phyloP scores from a whole-genome alignment of 1,140 invertebrate genomes.

The Telenomus remus region DNA sequence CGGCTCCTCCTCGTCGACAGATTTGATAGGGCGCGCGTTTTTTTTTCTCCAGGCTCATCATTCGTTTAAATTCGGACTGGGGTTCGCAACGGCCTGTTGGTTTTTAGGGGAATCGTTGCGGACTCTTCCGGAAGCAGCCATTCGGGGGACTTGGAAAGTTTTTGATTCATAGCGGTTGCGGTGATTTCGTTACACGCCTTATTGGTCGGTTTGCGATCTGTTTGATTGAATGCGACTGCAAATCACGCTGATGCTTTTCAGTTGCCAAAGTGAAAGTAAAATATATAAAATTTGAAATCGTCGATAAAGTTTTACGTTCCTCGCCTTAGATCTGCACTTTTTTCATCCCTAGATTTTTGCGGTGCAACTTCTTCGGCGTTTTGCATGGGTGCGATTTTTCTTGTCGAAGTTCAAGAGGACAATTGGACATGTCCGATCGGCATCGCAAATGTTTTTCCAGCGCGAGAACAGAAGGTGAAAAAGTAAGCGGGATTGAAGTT shows the following conservation, averaged over 20 bases:
- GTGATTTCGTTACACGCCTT: slow-evolving; percentile 26
- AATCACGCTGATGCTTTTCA: neutral
- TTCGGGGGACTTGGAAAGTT: slow-evolving; percentile 19
- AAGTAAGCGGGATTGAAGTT: slow-evolving; percentile 24
- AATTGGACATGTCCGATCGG: too few species aligned
- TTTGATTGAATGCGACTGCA: slow-evolving; percentile 19
- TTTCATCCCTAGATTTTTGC: too few species aligned
- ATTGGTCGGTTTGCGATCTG: slow-evolving; percentile 16
- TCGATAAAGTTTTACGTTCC: too few species aligned
- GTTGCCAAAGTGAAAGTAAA: too few species aligned
- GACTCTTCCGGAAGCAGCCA: neutral
- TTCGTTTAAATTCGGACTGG: slow-evolving; percentile 22
- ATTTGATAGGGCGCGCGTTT: slow-evolving; percentile 10
- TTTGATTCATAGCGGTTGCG: slow-evolving; percentile 23
- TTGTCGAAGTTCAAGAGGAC: too few species aligned
- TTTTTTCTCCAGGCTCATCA: slow-evolving; percentile 9
- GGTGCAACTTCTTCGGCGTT: too few species aligned
- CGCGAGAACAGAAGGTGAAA: slow-evolving; percentile 14
- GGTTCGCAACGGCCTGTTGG: slow-evolving; percentile 5
- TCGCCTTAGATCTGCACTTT: too few species aligned
- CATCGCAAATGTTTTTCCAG: neutral
- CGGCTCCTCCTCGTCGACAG: slow-evolving; percentile 32
- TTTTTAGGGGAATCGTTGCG: slow-evolving; percentile 3
- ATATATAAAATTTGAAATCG: too few species aligned
- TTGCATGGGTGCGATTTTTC: too few species aligned